Conservation (phyloP, 2,797 vertebrate genomes). For the Vespertilio murinus region DNA sequence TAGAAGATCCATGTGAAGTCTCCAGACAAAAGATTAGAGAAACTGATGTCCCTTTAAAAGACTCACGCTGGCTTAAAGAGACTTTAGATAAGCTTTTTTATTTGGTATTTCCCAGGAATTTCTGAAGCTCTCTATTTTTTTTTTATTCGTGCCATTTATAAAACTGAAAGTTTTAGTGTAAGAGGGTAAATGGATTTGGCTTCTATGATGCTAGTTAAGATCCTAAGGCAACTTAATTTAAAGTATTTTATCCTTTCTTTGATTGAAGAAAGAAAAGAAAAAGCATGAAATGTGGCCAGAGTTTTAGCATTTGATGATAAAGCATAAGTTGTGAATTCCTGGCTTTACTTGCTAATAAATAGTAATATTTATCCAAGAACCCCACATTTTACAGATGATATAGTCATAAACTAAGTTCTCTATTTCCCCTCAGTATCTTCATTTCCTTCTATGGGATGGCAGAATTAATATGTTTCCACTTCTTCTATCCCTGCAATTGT, state of each 20-base stretch:
- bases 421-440: background rate
- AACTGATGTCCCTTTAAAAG: background rate
- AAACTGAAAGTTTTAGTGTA: slow-evolving; percentile 15
- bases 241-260: background rate
- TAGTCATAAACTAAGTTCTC: background rate
- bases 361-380: background rate
- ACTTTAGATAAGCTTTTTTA: background rate
- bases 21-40: background rate
- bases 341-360: background rate
- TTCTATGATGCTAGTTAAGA: background rate
- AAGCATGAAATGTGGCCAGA: background rate
- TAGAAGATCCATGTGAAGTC: background rate
- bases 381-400: background rate
- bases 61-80: background rate
- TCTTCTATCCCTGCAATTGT: background rate
- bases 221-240: background rate
- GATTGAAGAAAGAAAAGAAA: slow-evolving; percentile 17
- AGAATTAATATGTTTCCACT: background rate
- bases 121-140: slow-evolving; percentile 22
- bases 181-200: background rate
- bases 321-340: background rate
- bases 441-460: background rate
- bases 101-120: background rate
- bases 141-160: slow-evolving; percentile 14
- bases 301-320: slow-evolving; percentile 23